These are phyloP conservation scores for Drosophila picticornis DNA, from an alignment of 2,888 invertebrate species.

Conservation along the genomic window DNA sequence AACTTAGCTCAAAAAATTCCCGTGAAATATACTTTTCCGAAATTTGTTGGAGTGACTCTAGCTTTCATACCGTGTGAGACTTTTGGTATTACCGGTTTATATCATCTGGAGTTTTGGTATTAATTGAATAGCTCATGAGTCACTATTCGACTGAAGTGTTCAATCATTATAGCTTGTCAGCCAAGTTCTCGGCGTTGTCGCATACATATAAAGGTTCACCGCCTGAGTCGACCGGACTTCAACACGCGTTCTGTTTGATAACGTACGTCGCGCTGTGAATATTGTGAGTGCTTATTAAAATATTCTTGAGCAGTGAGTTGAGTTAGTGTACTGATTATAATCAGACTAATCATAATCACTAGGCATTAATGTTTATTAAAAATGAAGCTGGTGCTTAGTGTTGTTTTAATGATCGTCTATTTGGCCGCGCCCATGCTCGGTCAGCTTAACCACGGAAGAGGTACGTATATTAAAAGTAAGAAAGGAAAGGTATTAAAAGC, in stretches of 20 bases:
- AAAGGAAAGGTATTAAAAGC: no score
- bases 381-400: slow-evolving; percentile 49
- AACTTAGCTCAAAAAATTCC: no score
- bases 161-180: slow-evolving; percentile 21
- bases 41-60: no score
- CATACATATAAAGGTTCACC: slow-evolving; percentile 39
- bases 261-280: slow-evolving; percentile 52
- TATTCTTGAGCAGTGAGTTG: background rate
- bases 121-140: slow-evolving; percentile 1
- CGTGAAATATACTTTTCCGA: no score
- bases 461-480: slow-evolving; percentile 4
- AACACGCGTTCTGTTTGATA: slow-evolving; percentile 65
- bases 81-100: no score
- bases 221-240: slow-evolving; percentile 6
- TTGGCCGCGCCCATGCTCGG: slow-evolving; percentile 44
- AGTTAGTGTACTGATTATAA: background rate
- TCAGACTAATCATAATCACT: background rate
- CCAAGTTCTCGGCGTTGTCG: background rate
- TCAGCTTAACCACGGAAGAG: slow-evolving; percentile 62
- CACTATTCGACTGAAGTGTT: background rate
- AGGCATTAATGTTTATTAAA: background rate
- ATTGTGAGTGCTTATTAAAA: slow-evolving; percentile 25
- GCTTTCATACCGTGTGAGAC: no score
- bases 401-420: slow-evolving; percentile 45
- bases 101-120: no score